These are phyloP conservation scores for Melinaea menophilus DNA, from an alignment of 2,888 invertebrate genomes.

Conservation along the genomic window DNA sequence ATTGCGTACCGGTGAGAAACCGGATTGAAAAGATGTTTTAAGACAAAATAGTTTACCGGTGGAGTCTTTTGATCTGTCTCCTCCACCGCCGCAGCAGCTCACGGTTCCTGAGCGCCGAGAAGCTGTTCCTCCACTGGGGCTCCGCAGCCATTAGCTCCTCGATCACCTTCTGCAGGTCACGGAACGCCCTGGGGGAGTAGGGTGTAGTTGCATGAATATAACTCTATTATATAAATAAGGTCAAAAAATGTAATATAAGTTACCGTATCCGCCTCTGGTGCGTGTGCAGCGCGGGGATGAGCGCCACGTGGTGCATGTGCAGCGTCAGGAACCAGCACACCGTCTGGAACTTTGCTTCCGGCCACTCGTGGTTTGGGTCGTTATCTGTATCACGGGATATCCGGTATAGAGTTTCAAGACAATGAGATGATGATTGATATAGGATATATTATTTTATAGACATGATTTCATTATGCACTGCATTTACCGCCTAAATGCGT, in stretches of 20 bases:
- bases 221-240: not conserved
- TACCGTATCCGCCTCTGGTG: conserved; percentile 72
- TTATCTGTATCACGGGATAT: conserved; percentile 51
- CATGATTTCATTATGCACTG: too few relatives aligned
- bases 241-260: not conserved
- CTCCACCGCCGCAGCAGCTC: conserved; percentile 92
- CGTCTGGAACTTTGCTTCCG: conserved; percentile 93
- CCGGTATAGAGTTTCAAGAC: not conserved
- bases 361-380: conserved; percentile 79
- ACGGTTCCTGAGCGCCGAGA: conserved; percentile 86
- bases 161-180: conserved; percentile 92
- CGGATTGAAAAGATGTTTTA: not conserved
- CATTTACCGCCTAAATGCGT: too few relatives aligned
- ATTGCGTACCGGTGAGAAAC: too few relatives aligned
- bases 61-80: conserved; percentile 87
- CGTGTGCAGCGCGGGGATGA: conserved; percentile 92
- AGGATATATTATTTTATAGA: too few relatives aligned
- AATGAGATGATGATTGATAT: too few relatives aligned
- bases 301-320: conserved; percentile 94
- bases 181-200: conserved; percentile 75
- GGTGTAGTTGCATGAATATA: not conserved
- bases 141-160: conserved; percentile 90
- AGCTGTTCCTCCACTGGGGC: conserved; percentile 87
- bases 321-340: conserved; percentile 98
- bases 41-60: conserved; percentile 66